Percentiles rank a stretch among this genome's conserved stretches.
Conservation (phyloP, 2,888 invertebrate genomes). For the Cryptocheilus praepositus region DNA sequence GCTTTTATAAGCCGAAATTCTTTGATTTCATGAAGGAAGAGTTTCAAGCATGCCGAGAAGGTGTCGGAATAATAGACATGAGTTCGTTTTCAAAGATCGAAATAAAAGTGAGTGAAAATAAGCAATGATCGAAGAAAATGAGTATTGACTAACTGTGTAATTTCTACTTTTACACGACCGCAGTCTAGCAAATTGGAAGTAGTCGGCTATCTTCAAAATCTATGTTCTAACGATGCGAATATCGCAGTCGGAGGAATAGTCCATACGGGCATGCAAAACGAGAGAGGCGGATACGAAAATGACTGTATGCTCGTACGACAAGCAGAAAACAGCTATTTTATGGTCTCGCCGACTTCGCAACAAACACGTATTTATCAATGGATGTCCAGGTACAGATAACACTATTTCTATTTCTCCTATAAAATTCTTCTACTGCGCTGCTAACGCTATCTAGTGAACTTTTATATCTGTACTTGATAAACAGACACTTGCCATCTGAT, state of each 20-base stretch:
- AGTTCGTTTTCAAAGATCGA: constrained; percentile 87
- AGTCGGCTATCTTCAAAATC: constrained; percentile 79
- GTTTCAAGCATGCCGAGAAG: constrained; percentile 84
- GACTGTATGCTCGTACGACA: constrained; percentile 83
- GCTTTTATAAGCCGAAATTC: constrained; percentile 83
- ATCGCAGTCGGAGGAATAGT: constrained; percentile 80
- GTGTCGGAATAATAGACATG: constrained; percentile 88
- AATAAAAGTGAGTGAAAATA: constrained; percentile 77
- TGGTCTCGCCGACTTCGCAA: constrained; percentile 87
- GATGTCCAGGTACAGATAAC: constrained; percentile 76
- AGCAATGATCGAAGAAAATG: neutral
- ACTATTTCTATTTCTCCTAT: neutral
- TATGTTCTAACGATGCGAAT: constrained; percentile 83
- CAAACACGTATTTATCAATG: constrained; percentile 84
- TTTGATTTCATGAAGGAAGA: constrained; percentile 83
- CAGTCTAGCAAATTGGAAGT: constrained; percentile 79
- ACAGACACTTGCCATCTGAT: constrained; percentile 78
- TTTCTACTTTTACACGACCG: constrained; percentile 27
- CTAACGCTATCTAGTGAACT: neutral
- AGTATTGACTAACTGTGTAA: constrained; percentile 9
- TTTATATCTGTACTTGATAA: neutral
- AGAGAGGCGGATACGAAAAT: constrained; percentile 83
- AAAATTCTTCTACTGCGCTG: neutral
- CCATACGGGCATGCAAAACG: constrained; percentile 84
- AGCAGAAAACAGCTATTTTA: constrained; percentile 81